Evolutionary conservation across 2,113 vertebrate genomes (phyloP).

Genomic region (Cyrtonyx montezumae): DNA sequence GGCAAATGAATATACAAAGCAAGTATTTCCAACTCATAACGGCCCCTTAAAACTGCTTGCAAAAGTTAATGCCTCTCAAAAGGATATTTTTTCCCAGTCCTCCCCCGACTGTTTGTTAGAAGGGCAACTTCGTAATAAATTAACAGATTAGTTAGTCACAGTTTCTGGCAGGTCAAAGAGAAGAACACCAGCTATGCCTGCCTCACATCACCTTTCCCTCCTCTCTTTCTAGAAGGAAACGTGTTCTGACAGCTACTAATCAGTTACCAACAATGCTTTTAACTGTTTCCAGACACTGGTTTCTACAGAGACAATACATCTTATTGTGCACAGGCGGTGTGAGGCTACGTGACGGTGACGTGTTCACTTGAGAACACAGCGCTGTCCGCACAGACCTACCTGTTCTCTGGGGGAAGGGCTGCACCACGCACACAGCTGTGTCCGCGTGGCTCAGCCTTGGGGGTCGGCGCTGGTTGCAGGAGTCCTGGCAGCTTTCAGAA

Average conservation of each 20-base stretch:
- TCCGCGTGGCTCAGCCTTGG: background rate
- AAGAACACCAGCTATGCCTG: background rate
- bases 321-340: background rate
- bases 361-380: background rate
- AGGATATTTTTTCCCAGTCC: background rate
- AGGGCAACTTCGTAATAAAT: background rate
- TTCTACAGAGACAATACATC: background rate
- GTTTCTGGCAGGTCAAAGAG: background rate
- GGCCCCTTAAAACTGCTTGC: background rate
- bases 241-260: background rate
- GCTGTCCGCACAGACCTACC: background rate
- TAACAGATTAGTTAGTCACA: background rate
- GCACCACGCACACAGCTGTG: too few species aligned
- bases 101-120: background rate
- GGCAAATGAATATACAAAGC: background rate
- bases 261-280: background rate
- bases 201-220: background rate
- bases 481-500: constrained; percentile 51
- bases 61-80: background rate
- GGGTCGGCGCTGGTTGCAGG: background rate
- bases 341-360: background rate
- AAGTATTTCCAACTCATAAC: background rate
- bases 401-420: background rate
- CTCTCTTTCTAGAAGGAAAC: background rate
- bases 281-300: background rate